A percentile compares a stretch with the other conserved stretches of the same genome.
These are phyloP conservation scores for Champsocephalus esox DNA, from an alignment of 2,797 vertebrate genomes.

Conservation along the genomic window DNA sequence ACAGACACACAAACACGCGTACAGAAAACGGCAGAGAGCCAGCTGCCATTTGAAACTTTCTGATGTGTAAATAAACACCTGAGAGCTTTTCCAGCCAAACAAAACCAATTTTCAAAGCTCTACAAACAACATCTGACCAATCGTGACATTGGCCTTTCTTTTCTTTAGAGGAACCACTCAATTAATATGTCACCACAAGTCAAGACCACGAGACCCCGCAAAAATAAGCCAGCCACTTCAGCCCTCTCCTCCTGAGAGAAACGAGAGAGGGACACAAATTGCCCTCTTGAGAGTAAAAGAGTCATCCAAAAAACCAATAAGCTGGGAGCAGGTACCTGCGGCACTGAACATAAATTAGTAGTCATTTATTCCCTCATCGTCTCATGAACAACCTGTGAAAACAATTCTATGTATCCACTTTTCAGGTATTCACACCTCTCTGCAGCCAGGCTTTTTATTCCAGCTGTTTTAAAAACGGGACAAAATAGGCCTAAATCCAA, in stretches of 20 bases:
- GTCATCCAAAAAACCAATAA: conserved; percentile 80
- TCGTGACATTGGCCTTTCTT: conserved; percentile 67
- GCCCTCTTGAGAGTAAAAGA: conserved; percentile 73
- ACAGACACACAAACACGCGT: conserved; percentile 18
- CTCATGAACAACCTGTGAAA: conserved; percentile 66
- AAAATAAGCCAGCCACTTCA: conserved; percentile 79
- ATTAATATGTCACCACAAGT: conserved; percentile 82
- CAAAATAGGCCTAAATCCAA: conserved; percentile 14
- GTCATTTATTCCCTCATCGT: conserved; percentile 62
- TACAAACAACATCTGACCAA: conserved; percentile 55
- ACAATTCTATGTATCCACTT: conserved; percentile 75
- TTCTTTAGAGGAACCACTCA: conserved; percentile 71
- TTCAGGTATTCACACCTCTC: conserved; percentile 41
- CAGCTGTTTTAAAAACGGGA: conserved; percentile 20
- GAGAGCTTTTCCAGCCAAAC: conserved; percentile 67
- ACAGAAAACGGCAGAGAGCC: conserved; percentile 22
- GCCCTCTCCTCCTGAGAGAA: conserved; percentile 60
- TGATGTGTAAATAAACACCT: conserved; percentile 76
- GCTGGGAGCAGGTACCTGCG: conserved; percentile 75
- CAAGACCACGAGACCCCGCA: conserved; percentile 70
- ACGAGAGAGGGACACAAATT: conserved; percentile 72
- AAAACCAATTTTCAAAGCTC: conserved; percentile 75
- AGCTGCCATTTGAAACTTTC: conserved; percentile 56
- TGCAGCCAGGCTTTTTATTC: conserved; percentile 18
- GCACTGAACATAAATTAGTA: conserved; percentile 80